Conservation (phyloP, 2,888 invertebrate species). For the Drosophila nigricruria region DNA sequence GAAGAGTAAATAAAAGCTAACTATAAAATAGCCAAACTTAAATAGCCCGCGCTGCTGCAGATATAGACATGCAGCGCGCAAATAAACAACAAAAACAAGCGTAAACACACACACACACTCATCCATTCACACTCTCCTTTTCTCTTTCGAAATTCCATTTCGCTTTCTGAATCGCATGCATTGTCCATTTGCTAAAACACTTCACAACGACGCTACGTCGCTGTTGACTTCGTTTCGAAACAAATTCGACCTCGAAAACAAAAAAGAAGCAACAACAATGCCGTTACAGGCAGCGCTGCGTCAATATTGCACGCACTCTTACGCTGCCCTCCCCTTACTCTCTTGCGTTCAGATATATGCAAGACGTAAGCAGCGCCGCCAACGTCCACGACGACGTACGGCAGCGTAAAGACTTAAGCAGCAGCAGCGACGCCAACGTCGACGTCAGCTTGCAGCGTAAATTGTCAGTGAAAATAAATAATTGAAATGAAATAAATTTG, state of each 20-base stretch:
- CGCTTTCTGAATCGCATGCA: constrained; percentile 6
- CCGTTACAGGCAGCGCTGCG: constrained; percentile 19
- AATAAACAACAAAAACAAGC: not conserved
- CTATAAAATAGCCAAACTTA: not conserved
- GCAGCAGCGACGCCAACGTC: not conserved
- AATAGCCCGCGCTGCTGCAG: not conserved
- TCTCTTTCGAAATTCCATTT: constrained; percentile 5
- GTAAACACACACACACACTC: not conserved
- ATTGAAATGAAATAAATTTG: constrained; percentile 37
- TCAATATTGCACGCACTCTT: constrained; percentile 25
- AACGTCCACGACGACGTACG: not conserved
- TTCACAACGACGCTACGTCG: constrained; percentile 10
- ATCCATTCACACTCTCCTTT: not conserved
- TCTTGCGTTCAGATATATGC: not conserved
- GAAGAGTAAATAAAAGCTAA: not conserved
- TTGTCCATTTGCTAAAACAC: constrained; percentile 7
- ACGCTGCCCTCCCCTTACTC: not conserved
- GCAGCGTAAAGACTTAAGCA: no score
- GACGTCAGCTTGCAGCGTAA: constrained; percentile 16
- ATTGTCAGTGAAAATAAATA: constrained; percentile 28
- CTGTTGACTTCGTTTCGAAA: constrained; percentile 28
- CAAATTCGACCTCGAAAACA: constrained; percentile 32
- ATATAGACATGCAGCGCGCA: not conserved
- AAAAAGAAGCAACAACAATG: constrained; percentile 20
- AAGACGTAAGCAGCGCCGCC: not conserved